These are phyloP conservation scores for Chaetops frenatus DNA, from an alignment of 2,113 vertebrate species.

Conservation along the genomic window DNA sequence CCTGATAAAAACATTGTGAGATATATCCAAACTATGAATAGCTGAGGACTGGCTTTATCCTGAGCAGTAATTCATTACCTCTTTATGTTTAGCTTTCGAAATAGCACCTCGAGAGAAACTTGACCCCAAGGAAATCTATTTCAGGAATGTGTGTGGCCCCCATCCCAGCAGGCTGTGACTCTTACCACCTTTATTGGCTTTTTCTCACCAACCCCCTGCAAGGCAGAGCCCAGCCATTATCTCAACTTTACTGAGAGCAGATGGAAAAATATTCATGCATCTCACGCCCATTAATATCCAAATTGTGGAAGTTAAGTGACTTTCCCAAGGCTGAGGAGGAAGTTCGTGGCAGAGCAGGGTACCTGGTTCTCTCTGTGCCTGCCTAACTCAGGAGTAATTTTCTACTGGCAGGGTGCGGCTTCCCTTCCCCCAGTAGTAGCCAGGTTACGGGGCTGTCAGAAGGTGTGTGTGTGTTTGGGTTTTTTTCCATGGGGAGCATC, in stretches of 20 bases:
- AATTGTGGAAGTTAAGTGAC: background rate
- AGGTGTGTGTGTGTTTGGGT: slow-evolving; percentile 27
- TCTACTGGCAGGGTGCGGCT: background rate
- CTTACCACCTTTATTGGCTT: background rate
- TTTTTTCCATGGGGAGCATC: slow-evolving; percentile 18
- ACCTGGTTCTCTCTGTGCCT: background rate
- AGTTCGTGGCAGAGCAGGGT: background rate
- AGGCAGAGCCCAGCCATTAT: background rate
- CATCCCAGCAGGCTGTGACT: background rate
- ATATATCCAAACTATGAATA: background rate
- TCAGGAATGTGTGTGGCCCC: slow-evolving; percentile 30
- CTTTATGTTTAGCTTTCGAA: slow-evolving; percentile 27
- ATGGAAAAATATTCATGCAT: background rate
- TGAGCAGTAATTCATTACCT: slow-evolving; percentile 1
- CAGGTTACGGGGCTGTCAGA: background rate
- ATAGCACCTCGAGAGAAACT: slow-evolving; percentile 21
- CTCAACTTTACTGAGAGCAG: background rate
- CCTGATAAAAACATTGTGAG: slow-evolving; percentile 19
- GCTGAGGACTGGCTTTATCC: background rate
- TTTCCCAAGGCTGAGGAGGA: background rate
- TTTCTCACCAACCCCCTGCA: background rate
- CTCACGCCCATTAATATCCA: background rate
- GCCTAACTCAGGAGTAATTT: background rate
- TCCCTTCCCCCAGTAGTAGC: background rate
- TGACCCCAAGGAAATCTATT: slow-evolving; percentile 54